These are phyloP conservation scores for Merodon equestris DNA, from an alignment of 2,888 invertebrate genomes.

Conservation along the genomic window DNA sequence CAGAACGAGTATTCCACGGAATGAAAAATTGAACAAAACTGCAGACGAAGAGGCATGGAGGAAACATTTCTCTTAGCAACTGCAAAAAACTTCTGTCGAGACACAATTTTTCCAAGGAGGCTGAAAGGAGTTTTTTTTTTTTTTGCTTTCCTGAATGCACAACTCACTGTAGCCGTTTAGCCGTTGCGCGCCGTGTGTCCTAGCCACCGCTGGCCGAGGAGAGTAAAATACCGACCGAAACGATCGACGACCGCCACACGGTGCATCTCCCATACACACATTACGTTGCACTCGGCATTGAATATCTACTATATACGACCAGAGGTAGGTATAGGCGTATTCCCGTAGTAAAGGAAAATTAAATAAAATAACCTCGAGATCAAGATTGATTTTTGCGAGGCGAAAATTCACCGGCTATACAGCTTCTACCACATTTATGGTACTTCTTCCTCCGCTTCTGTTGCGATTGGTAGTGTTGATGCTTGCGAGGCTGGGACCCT, in stretches of 20 bases:
- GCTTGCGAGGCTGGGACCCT: conserved; percentile 31
- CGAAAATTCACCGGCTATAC: conserved; percentile 65
- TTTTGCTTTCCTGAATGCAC: too few relatives aligned
- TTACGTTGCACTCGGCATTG: background rate
- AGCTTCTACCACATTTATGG: conserved; percentile 1
- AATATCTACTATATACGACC: conserved; percentile 14
- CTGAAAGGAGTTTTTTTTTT: conserved; percentile 26
- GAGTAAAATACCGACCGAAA: conserved; percentile 26
- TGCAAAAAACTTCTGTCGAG: conserved; percentile 53
- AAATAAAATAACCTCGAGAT: conserved; percentile 61
- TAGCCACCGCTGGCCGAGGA: conserved; percentile 41
- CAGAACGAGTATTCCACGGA: conserved; percentile 53
- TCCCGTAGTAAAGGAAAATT: conserved; percentile 42
- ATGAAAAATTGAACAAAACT: background rate
- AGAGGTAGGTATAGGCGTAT: too few relatives aligned
- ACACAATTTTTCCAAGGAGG: conserved; percentile 62
- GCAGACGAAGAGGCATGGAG: conserved; percentile 17
- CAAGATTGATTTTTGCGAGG: conserved; percentile 67
- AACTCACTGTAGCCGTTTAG: conserved; percentile 43
- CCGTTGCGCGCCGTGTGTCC: conserved; percentile 43
- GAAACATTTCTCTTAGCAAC: conserved; percentile 64
- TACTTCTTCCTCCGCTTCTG: background rate
- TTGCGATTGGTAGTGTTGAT: background rate
- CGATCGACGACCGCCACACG: conserved; percentile 33
- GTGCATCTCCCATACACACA: conserved; percentile 61